Conservation (phyloP, 2,797 vertebrate species). For the Acropternis orthonyx region DNA sequence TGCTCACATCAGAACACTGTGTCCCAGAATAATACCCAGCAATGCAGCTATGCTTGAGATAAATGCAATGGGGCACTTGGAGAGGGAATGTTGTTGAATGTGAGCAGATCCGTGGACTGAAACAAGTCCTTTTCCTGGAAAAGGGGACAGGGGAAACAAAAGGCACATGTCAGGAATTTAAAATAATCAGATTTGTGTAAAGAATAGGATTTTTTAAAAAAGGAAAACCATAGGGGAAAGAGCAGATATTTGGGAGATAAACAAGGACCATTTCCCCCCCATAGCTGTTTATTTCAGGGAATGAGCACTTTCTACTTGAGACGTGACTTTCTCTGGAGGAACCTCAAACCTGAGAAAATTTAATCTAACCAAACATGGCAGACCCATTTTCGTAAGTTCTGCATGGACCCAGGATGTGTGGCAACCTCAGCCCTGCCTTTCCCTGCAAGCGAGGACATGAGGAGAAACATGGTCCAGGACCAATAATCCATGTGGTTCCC, state of each 20-base stretch:
- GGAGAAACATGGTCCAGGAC: not conserved
- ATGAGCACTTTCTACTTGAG: not conserved
- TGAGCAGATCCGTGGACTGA: not conserved
- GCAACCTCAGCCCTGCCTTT: not conserved
- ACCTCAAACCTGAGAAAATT: not conserved
- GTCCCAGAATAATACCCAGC: not conserved
- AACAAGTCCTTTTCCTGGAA: not conserved
- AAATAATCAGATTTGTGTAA: not conserved
- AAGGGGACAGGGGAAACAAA: not conserved
- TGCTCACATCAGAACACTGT: not conserved
- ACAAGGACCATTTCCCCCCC: not conserved
- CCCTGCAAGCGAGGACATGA: not conserved
- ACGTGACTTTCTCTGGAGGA: not conserved
- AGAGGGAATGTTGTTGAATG: not conserved
- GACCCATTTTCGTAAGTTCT: not conserved
- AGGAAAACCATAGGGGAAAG: not conserved
- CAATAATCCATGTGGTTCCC: not conserved
- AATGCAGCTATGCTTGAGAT: not conserved
- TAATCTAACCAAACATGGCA: not conserved
- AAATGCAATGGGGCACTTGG: not conserved
- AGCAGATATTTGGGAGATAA: not conserved
- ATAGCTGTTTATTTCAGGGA: not conserved
- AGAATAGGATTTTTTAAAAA: not conserved
- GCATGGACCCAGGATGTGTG: not conserved
- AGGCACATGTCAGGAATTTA: not conserved